A percentile compares a stretch with the other conserved stretches of the same genome.
Conservation (phyloP, 37 sponge, comb jelly and placozoan genomes). For the Aphrocallistes beatrix region DNA sequence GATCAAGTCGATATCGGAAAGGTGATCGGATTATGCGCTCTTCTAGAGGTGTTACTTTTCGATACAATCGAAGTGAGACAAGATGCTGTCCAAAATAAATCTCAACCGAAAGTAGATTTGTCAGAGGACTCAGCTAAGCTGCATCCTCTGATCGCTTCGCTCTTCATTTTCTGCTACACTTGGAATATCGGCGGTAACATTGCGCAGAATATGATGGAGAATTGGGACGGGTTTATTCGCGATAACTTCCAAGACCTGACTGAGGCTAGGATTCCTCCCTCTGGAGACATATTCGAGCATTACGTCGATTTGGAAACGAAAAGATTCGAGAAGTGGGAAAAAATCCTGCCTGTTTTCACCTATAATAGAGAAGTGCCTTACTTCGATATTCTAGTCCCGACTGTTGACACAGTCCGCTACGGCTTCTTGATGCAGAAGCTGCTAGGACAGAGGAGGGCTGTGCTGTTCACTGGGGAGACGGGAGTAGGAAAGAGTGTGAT, state of each 20-base stretch:
- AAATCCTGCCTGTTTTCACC: conserved; percentile 67
- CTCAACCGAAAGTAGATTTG: conserved; percentile 36
- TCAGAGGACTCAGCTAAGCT: conserved; percentile 55
- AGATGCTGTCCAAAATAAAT: conserved; percentile 17
- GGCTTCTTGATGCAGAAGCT: conserved; percentile 86
- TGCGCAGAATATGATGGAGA: conserved; percentile 67
- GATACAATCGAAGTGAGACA: conserved; percentile 7
- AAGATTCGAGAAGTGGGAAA: conserved; percentile 77
- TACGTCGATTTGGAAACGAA: conserved; percentile 72
- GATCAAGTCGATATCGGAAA: conserved; percentile 71
- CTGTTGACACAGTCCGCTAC: conserved; percentile 87
- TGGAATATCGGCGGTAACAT: conserved; percentile 92
- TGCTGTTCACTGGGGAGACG: conserved; percentile 93
- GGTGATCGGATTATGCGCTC: conserved; percentile 52
- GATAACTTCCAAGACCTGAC: conserved; percentile 72
- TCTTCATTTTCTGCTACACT: conserved; percentile 77
- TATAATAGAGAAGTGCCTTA: conserved; percentile 75
- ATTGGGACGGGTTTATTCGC: conserved; percentile 73
- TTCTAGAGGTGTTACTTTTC: conserved; percentile 60
- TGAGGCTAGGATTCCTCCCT: conserved; percentile 59
- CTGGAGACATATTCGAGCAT: conserved; percentile 79
- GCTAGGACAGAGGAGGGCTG: conserved; percentile 51
- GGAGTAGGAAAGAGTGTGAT: conserved; percentile 99
- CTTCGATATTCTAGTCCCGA: conserved; percentile 93
- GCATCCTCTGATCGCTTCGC: conserved; percentile 72